Evolutionary conservation across 1,140 invertebrate genomes (phyloP), one percentile per base, ranked within the genome.

Genomic region (Aphelinus certus): DNA sequence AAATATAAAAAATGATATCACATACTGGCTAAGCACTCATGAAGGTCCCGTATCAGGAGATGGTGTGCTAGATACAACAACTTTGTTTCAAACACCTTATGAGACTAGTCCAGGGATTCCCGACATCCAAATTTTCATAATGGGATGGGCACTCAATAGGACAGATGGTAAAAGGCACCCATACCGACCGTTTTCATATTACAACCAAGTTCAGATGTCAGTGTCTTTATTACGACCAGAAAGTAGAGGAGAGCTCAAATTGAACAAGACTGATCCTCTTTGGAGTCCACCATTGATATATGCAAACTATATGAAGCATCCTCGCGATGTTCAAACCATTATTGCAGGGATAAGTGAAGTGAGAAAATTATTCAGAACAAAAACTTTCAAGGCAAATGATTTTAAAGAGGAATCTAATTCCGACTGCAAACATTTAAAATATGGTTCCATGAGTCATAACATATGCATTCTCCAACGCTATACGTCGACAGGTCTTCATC

Each of bases 181-280:
- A 51, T 62, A 61, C 53, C 43, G 10, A 7, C 57, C 58, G 1
- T 10, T 5, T 47, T 10, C 61, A 45, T 71, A 71, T 53, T 62
- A 71, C 3, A 71, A 45, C 10, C 43, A 47, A 4, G 26, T 71
- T 6, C 4, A 42, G 1, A 7, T 71, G 7, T 6, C 92, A 47
- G 91, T 84, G 2, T 92, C 92, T 88, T 86, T 93, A 1, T 84
- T 94, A 85, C 85, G 92, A 56, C 94, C 94, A 3, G 92, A 93
- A 85, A 93, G 92, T 53, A 89, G 86, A 77, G 95, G 95, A 4
- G 89, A 89, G 67, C 88, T 96, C n/a, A 89, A 88, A 83, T 84
- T 95, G 6, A 89, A 89, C 76, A 90, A 91, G 83, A 61, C 83
- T 90, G 91, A 95, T 86, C 95, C 95, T 3, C 26, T 60, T 1